Evolutionary conservation across 2,797 vertebrate genomes (phyloP).

Genomic region (Eupleurogrammus muticus): DNA sequence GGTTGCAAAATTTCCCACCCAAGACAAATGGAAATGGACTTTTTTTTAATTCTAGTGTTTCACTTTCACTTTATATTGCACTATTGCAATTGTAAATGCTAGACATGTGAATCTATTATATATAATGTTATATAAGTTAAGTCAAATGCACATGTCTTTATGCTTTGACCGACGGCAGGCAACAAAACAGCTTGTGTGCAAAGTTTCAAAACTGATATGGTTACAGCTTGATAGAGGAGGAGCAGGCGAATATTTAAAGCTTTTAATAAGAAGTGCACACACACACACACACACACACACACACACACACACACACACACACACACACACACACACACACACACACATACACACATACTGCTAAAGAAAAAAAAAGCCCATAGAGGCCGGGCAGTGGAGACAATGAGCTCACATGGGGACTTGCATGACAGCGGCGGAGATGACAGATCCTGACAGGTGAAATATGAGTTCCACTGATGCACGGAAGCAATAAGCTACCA

Average conservation of each 20-base stretch:
- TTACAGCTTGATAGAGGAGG: too few species aligned
- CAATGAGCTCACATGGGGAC: conserved; percentile 25
- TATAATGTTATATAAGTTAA: too few species aligned
- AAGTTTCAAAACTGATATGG: too few species aligned
- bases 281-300: conserved; percentile 21
- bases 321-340: conserved; percentile 18
- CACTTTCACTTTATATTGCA: too few species aligned
- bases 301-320: background rate
- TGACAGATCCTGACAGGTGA: conserved; percentile 67
- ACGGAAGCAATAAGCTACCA: conserved; percentile 22
- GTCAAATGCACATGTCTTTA: too few species aligned
- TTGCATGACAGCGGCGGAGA: conserved; percentile 43
- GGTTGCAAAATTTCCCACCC: too few species aligned
- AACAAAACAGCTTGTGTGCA: too few species aligned
- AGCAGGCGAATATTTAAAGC: background rate
- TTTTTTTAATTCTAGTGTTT: too few species aligned
- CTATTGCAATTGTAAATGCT: too few species aligned
- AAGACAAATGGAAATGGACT: too few species aligned
- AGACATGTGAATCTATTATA: too few species aligned
- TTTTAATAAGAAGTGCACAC: conserved; percentile 23
- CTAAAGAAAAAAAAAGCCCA: background rate
- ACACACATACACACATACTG: conserved; percentile 6
- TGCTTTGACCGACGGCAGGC: too few species aligned
- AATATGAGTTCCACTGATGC: conserved; percentile 67
- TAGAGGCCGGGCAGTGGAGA: conserved; percentile 19